Percentiles rank a stretch among this genome's conserved stretches.
These are phyloP conservation scores for Marronus borbonicus DNA, from an alignment of 2,888 invertebrate genomes.

Conservation along the genomic window DNA sequence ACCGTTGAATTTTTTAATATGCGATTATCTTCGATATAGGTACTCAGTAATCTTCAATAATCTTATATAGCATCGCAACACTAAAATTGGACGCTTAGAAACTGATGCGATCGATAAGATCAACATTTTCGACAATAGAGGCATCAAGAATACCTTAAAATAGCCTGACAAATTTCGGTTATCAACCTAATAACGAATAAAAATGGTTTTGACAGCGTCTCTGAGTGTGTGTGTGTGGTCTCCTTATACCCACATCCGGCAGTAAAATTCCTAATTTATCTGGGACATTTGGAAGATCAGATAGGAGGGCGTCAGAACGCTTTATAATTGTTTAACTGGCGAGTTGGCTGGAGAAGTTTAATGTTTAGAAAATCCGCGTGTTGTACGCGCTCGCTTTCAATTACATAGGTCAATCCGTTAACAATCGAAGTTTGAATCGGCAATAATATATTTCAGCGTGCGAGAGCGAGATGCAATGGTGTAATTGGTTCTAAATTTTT, in stretches of 20 bases:
- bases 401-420: constrained; percentile 20
- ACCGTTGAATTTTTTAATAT: too few relatives aligned
- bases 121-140: neutral
- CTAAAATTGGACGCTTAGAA: neutral
- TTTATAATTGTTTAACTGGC: constrained; percentile 6
- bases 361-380: constrained; percentile 7
- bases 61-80: neutral
- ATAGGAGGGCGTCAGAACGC: constrained; percentile 16
- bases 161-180: neutral
- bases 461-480: neutral
- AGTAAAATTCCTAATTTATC: constrained; percentile 6
- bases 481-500: constrained; percentile 22
- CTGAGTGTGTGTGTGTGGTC: neutral
- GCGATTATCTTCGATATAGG: too few relatives aligned
- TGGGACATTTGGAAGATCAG: constrained; percentile 2
- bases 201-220: neutral
- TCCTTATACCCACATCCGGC: neutral
- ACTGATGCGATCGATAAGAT: constrained; percentile 2
- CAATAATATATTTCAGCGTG: neutral
- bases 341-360: neutral
- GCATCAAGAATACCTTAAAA: neutral
- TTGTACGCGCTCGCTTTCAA: constrained; percentile 1
- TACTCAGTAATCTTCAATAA: neutral
- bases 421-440: constrained; percentile 22
- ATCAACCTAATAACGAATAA: neutral